phyloP scores from a whole-genome alignment of 1,140 invertebrate species.

The Venturia canescens region DNA sequence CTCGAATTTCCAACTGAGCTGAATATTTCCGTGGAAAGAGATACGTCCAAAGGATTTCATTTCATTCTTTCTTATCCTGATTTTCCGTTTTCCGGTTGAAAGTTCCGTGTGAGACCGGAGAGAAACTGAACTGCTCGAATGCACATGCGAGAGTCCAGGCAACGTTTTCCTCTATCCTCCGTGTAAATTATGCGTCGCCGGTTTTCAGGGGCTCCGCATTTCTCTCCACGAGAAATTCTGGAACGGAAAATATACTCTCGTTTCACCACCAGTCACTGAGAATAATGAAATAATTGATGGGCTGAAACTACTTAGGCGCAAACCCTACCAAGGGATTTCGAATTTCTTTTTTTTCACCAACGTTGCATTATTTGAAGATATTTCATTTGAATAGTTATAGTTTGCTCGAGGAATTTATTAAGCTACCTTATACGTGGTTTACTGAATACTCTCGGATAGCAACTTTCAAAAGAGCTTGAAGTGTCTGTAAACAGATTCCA shows the following conservation, averaged over 20 bases:
- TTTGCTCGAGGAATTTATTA: no score
- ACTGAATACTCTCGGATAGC: no score
- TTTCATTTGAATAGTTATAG: background rate
- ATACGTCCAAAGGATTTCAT: background rate
- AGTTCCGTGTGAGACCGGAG: background rate
- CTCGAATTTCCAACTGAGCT: no score
- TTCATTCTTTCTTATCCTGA: background rate
- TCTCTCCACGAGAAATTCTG: background rate
- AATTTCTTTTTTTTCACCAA: background rate
- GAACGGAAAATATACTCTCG: background rate
- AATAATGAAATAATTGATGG: background rate
- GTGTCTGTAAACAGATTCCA: no score
- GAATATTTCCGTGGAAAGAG: background rate
- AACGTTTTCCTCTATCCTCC: background rate
- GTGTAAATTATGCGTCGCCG: conserved; percentile 2
- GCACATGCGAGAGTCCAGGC: background rate
- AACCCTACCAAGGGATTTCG: background rate
- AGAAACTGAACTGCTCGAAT: background rate
- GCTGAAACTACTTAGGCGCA: background rate
- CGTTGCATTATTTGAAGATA: background rate
- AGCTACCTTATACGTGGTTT: no score
- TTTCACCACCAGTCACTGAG: background rate
- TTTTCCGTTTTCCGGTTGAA: background rate
- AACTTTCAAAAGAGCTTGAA: no score
- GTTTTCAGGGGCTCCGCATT: background rate